Percentiles rank a stretch among this genome's conserved stretches.
phyloP scores from a whole-genome alignment of 2,797 vertebrate genomes.

The Onychomys arenicola region DNA sequence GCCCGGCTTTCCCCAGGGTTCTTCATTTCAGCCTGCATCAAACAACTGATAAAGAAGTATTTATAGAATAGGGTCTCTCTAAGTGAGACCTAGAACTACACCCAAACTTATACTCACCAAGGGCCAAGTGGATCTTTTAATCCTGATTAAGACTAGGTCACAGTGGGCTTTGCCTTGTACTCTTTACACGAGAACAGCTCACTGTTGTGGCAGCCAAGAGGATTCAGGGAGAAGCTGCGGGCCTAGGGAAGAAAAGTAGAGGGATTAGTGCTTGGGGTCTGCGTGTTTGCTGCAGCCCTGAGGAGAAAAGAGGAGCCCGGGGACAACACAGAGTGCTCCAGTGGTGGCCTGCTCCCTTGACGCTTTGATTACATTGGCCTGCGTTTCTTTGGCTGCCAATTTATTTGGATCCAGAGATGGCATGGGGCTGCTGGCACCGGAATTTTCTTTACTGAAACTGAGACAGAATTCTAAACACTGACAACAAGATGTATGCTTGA shows the following conservation, averaged over 20 bases:
- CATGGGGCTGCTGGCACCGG: conserved; percentile 56
- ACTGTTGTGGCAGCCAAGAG: background rate
- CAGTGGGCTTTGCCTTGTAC: background rate
- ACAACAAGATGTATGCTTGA: conserved; percentile 33
- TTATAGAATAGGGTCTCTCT: background rate
- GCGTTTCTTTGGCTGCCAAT: conserved; percentile 56
- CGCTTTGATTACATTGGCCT: conserved; percentile 5
- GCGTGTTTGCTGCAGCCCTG: background rate
- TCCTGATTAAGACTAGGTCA: background rate
- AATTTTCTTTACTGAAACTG: conserved; percentile 51
- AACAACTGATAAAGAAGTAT: background rate
- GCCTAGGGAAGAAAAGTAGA: background rate
- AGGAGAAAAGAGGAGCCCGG: conserved; percentile 15
- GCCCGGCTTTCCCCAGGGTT: background rate
- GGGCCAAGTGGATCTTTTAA: background rate
- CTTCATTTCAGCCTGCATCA: background rate
- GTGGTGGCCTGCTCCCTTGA: background rate
- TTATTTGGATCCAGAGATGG: conserved; percentile 60
- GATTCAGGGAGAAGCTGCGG: background rate
- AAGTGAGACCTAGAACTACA: background rate
- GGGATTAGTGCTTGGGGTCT: background rate
- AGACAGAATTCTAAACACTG: conserved; percentile 62
- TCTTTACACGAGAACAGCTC: background rate
- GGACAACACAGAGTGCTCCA: background rate
- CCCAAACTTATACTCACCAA: background rate